Percentiles rank a stretch among this genome's conserved stretches.
Conservation (phyloP, 2,888 invertebrate genomes). For the Nymphalis polychloros region DNA sequence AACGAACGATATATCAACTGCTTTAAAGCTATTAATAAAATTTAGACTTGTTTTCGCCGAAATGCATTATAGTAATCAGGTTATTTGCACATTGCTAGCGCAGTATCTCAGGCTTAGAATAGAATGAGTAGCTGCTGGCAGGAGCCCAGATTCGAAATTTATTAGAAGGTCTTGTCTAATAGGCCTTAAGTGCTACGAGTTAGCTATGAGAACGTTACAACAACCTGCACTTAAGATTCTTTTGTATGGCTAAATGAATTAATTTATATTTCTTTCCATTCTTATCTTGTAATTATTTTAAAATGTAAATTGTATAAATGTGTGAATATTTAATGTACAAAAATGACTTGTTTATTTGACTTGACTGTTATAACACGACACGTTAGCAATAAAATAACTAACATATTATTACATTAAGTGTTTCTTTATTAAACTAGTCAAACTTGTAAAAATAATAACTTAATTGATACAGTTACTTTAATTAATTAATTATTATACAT, state of each 20-base stretch:
- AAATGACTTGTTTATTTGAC: too few relatives aligned
- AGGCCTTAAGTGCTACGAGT: slow-evolving; percentile 44
- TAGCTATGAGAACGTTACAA: slow-evolving; percentile 50
- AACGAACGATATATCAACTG: slow-evolving; percentile 3
- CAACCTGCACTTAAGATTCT: slow-evolving; percentile 42
- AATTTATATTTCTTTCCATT: slow-evolving; percentile 4
- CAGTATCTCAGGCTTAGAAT: slow-evolving; percentile 30
- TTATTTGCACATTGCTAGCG: slow-evolving; percentile 23
- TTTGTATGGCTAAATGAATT: slow-evolving; percentile 26
- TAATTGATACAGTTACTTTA: too few relatives aligned
- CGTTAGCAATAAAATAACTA: too few relatives aligned
- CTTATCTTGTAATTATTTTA: slow-evolving; percentile 4
- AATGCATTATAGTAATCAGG: slow-evolving; percentile 20
- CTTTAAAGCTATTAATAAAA: slow-evolving; percentile 2
- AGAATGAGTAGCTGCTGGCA: slow-evolving; percentile 31
- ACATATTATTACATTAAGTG: too few relatives aligned
- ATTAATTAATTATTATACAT: too few relatives aligned
- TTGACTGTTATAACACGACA: too few relatives aligned
- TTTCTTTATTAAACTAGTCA: too few relatives aligned
- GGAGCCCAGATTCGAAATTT: slow-evolving; percentile 41
- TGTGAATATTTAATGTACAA: too few relatives aligned
- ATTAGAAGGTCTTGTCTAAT: slow-evolving; percentile 43
- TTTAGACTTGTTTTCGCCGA: slow-evolving; percentile 14
- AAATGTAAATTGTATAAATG: too few relatives aligned
- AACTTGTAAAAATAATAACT: too few relatives aligned